Percentiles rank a stretch among this genome's conserved stretches.
Conservation (phyloP, 2,888 invertebrate species). For the Ernsta delagoae region DNA sequence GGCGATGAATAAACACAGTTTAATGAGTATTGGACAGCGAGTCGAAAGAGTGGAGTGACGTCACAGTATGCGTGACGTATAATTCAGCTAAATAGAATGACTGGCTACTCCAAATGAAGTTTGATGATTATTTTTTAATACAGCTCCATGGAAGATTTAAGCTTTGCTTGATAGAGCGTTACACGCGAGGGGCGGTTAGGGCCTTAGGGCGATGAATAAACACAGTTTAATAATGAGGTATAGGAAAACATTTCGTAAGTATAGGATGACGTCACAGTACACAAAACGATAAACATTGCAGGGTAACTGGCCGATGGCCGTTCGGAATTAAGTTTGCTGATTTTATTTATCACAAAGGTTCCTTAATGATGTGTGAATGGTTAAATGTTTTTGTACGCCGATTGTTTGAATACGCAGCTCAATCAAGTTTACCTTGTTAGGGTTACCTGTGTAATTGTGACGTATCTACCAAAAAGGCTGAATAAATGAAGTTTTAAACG, state of each 20-base stretch:
- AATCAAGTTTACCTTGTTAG: conserved; percentile 11
- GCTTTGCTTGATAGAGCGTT: too few relatives aligned
- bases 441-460: conserved; percentile 3
- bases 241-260: too few relatives aligned
- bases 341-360: conserved; percentile 36
- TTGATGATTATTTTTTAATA: too few relatives aligned
- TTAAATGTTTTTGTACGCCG: conserved; percentile 5
- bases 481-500: neutral
- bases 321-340: conserved; percentile 33
- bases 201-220: too few relatives aligned
- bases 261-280: too few relatives aligned
- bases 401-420: conserved; percentile 1
- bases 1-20: neutral
- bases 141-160: too few relatives aligned
- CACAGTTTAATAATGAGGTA: too few relatives aligned
- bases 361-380: conserved; percentile 26
- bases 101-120: too few relatives aligned
- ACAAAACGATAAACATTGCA: too few relatives aligned
- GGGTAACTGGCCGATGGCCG: conserved; percentile 29
- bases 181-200: too few relatives aligned
- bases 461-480: neutral
- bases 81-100: too few relatives aligned
- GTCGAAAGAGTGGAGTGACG: neutral
- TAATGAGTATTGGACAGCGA: neutral
- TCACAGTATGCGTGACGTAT: neutral